Percentiles rank a stretch among this genome's conserved stretches.
Evolutionary conservation across 2,888 invertebrate genomes (phyloP).

Genomic region (Megamerina dolium): DNA sequence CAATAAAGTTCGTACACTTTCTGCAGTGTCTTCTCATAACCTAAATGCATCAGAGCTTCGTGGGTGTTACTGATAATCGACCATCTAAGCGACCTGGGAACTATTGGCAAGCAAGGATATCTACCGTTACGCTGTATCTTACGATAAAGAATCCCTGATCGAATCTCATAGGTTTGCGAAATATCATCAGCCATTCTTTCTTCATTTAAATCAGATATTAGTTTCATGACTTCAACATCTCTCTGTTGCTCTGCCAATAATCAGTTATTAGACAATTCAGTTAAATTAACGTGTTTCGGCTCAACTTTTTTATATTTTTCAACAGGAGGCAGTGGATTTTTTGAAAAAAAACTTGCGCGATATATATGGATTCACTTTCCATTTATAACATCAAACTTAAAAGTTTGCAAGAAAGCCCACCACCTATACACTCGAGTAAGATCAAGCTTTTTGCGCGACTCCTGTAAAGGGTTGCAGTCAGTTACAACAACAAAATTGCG

Average conservation of each 20-base stretch:
- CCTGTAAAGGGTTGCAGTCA: neutral
- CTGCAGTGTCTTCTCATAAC: slow-evolving; percentile 14
- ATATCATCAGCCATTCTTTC: slow-evolving; percentile 1
- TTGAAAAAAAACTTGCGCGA: slow-evolving; percentile 7
- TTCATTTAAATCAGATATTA: slow-evolving; percentile 1
- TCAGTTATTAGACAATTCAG: neutral
- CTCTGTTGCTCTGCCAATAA: slow-evolving; percentile 2
- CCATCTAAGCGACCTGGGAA: too few relatives aligned
- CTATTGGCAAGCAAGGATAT: too few relatives aligned
- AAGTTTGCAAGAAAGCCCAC: slow-evolving; percentile 3
- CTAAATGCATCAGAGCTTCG: slow-evolving; percentile 13
- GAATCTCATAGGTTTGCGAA: too few relatives aligned
- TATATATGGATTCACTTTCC: slow-evolving; percentile 9
- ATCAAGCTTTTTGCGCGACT: neutral
- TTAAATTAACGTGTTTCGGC: neutral
- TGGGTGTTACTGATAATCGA: slow-evolving; percentile 11
- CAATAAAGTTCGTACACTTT: slow-evolving; percentile 9
- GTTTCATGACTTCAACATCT: neutral
- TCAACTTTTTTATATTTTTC: neutral
- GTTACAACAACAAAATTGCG: too few relatives aligned
- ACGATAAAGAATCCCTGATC: slow-evolving; percentile 2
- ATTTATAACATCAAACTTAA: slow-evolving; percentile 10
- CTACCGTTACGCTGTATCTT: too few relatives aligned
- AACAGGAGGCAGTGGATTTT: too few relatives aligned
- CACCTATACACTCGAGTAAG: neutral